These are phyloP conservation scores for Aphyosemion australe DNA, from an alignment of 2,113 vertebrate genomes.

Conservation along the genomic window DNA sequence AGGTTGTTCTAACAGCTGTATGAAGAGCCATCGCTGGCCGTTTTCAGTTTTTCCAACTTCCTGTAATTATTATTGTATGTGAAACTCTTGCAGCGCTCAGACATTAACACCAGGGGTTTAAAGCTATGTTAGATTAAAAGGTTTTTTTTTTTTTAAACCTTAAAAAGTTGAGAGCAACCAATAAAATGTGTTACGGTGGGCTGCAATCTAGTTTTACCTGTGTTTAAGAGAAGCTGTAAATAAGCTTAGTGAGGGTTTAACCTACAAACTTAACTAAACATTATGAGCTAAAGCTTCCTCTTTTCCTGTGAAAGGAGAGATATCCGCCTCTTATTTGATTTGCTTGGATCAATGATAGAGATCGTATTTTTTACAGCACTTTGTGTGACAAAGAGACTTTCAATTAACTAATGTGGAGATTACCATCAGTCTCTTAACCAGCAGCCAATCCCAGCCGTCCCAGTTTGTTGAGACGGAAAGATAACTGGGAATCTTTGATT, in stretches of 20 bases:
- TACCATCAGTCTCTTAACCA: conserved; percentile 77
- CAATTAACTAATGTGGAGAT: conserved; percentile 86
- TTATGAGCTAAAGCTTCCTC: conserved; percentile 66
- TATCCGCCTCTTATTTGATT: conserved; percentile 79
- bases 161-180: neutral
- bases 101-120: too few species aligned
- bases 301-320: conserved; percentile 59
- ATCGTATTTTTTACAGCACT: conserved; percentile 72
- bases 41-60: too few species aligned
- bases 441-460: conserved; percentile 46
- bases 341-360: conserved; percentile 76
- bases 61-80: too few species aligned
- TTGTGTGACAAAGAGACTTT: conserved; percentile 79
- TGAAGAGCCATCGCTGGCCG: too few species aligned
- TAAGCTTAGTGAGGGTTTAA: conserved; percentile 21
- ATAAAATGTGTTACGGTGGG: neutral
- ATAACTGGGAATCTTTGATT: conserved; percentile 70
- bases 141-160: conserved; percentile 17
- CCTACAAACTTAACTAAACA: conserved; percentile 24
- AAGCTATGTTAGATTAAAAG: too few species aligned
- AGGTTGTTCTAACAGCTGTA: too few species aligned
- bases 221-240: conserved; percentile 8
- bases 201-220: neutral
- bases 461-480: conserved; percentile 44
- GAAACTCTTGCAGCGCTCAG: too few species aligned